Evolutionary conservation across 1,140 invertebrate genomes (phyloP).

Genomic region (Chymomyza costata): DNA sequence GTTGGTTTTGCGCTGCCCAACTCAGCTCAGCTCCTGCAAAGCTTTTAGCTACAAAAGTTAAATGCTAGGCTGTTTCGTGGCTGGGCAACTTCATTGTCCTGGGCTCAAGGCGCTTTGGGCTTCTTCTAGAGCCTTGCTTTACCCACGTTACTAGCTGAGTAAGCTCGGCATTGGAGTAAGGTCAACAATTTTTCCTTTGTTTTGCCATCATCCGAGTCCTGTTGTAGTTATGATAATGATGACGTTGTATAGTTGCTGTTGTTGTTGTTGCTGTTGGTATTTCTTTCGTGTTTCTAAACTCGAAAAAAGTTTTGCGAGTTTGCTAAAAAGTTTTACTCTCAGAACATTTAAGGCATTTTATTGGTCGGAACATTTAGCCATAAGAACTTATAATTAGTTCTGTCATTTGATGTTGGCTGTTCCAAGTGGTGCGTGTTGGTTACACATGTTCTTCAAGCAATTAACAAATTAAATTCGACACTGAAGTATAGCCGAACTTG

Average conservation of each 20-base stretch:
- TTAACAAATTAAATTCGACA: too few relatives aligned
- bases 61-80: slow-evolving; percentile 24
- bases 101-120: slow-evolving; percentile 17
- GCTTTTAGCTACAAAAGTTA: slow-evolving; percentile 60
- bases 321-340: slow-evolving; percentile 38
- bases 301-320: slow-evolving; percentile 16
- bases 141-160: neutral
- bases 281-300: slow-evolving; percentile 24
- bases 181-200: slow-evolving; percentile 65
- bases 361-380: slow-evolving; percentile 37
- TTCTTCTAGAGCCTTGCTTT: slow-evolving; percentile 5
- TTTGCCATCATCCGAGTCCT: slow-evolving; percentile 49
- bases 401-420: slow-evolving; percentile 30
- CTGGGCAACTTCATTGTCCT: slow-evolving; percentile 51
- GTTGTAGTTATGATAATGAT: slow-evolving; percentile 51
- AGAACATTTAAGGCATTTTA: slow-evolving; percentile 6
- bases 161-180: slow-evolving; percentile 29
- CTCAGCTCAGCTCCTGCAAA: slow-evolving; percentile 37
- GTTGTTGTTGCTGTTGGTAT: neutral
- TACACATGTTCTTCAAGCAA: too few relatives aligned
- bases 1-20: slow-evolving; percentile 18
- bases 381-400: slow-evolving; percentile 51
- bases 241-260: slow-evolving; percentile 27
- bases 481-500: too few relatives aligned
- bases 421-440: too few relatives aligned